phyloP scores from a whole-genome alignment of 2,797 vertebrate species.

The Xenentodon cancila region DNA sequence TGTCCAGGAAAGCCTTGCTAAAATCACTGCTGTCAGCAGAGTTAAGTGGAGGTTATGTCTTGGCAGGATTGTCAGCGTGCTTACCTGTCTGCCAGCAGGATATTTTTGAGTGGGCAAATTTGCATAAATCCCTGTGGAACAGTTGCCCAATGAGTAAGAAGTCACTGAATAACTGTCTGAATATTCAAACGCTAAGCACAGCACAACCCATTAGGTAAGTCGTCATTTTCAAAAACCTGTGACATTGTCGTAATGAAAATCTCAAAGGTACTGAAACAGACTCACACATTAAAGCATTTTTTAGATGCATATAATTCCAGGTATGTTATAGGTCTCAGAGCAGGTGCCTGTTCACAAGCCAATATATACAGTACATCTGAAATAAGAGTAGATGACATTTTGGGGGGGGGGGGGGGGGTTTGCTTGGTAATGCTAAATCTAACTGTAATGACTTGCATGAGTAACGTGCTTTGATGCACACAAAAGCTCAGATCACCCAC shows the following conservation, averaged over 20 bases:
- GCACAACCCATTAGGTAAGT: not conserved
- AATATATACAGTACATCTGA: too few species aligned
- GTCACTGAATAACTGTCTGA: conserved; percentile 28
- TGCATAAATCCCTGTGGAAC: conserved; percentile 36
- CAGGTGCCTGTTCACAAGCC: not conserved
- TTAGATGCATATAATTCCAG: not conserved
- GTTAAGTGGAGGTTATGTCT: conserved; percentile 21
- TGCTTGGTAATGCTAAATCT: too few species aligned
- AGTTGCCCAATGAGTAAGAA: conserved; percentile 5
- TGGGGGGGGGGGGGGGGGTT: too few species aligned
- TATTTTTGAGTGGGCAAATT: conserved; percentile 34
- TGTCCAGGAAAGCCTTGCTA: not conserved
- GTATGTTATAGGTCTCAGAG: not conserved
- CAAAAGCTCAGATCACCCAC: not conserved
- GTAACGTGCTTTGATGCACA: not conserved
- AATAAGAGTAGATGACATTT: too few species aligned
- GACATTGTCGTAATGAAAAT: not conserved
- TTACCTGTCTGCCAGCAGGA: conserved; percentile 24
- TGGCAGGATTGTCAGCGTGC: conserved; percentile 3
- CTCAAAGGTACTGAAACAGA: not conserved
- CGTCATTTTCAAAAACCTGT: conserved; percentile 18
- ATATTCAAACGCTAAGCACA: conserved; percentile 2
- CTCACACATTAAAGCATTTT: not conserved
- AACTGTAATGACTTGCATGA: not conserved
- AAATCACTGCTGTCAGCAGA: not conserved